phyloP scores from a whole-genome alignment of 1,140 invertebrate species.

The Drosophila dunni region DNA sequence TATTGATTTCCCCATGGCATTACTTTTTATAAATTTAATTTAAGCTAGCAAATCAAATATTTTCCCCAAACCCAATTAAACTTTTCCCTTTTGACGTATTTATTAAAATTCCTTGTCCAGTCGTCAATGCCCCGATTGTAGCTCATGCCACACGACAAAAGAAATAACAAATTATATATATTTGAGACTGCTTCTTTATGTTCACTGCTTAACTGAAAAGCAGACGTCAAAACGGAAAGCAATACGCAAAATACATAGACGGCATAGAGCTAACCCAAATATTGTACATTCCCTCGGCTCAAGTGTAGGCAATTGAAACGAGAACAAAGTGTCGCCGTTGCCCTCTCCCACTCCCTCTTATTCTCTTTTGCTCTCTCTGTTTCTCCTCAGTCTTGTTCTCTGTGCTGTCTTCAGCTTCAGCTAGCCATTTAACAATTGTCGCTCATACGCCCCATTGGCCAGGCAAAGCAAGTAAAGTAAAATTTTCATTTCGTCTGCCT shows the following conservation, averaged over 20 bases:
- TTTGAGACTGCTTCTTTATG: conserved; percentile 22
- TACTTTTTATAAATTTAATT: too few relatives aligned
- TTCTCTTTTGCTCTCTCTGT: not conserved
- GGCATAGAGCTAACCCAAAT: conserved; percentile 68
- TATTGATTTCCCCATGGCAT: too few relatives aligned
- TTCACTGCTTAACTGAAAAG: conserved; percentile 39
- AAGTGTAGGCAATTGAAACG: conserved; percentile 43
- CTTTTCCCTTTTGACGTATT: not conserved
- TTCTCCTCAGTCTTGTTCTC: not conserved
- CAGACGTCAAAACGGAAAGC: conserved; percentile 68
- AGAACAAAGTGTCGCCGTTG: conserved; percentile 7
- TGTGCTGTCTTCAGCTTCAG: conserved; percentile 1
- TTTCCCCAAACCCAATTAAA: too few relatives aligned
- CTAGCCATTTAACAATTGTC: conserved; percentile 59
- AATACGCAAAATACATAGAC: conserved; percentile 48
- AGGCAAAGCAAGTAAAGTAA: conserved; percentile 51
- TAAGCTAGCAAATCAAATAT: too few relatives aligned
- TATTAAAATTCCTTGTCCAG: not conserved
- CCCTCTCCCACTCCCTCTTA: not conserved
- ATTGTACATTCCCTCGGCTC: conserved; percentile 64
- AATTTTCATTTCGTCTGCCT: conserved; percentile 63
- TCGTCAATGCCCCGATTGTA: conserved; percentile 15
- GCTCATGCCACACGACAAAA: conserved; percentile 9
- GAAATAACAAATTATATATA: conserved; percentile 39
- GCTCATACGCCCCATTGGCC: conserved; percentile 45